Evolutionary conservation across 2,888 invertebrate species (phyloP).

Genomic region (Scotopteryx bipunctaria): DNA sequence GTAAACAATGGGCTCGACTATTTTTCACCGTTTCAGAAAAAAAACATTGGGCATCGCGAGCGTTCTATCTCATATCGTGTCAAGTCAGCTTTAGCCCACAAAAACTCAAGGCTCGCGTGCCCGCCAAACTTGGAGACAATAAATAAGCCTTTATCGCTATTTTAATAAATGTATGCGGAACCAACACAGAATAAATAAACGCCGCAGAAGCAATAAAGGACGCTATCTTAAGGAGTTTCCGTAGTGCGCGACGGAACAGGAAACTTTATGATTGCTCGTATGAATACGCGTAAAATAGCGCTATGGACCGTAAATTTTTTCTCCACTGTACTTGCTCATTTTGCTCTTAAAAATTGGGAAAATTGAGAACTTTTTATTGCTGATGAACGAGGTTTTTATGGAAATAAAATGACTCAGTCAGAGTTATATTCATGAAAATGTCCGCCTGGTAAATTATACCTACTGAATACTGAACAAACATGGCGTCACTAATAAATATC

Average conservation of each 20-base stretch:
- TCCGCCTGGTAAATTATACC: slow-evolving; percentile 11
- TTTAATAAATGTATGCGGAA: slow-evolving; percentile 77
- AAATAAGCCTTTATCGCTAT: slow-evolving; percentile 79
- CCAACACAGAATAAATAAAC: slow-evolving; percentile 71
- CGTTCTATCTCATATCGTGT: slow-evolving; percentile 37
- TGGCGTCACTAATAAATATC: not conserved
- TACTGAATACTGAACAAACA: slow-evolving; percentile 2
- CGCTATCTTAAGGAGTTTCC: slow-evolving; percentile 56
- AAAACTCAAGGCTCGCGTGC: slow-evolving; percentile 64
- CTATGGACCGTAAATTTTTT: slow-evolving; percentile 35
- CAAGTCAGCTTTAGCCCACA: slow-evolving; percentile 38
- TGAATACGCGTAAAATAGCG: slow-evolving; percentile 48
- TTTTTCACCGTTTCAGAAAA: too few species aligned
- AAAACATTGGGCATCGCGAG: not conserved
- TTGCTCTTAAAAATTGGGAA: slow-evolving; percentile 18
- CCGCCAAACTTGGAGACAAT: slow-evolving; percentile 69
- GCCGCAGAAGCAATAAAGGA: slow-evolving; percentile 60
- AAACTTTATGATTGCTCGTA: slow-evolving; percentile 55
- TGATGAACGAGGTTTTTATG: slow-evolving; percentile 18
- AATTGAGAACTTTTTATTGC: slow-evolving; percentile 25
- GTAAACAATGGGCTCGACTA: too few species aligned
- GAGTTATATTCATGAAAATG: slow-evolving; percentile 10
- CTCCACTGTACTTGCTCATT: slow-evolving; percentile 19
- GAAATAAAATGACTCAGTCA: slow-evolving; percentile 21
- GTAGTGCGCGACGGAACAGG: slow-evolving; percentile 46